A percentile compares a stretch with the other conserved stretches of the same genome.
Evolutionary conservation across 2,888 invertebrate species (phyloP).

Genomic region (Agelastica alni): DNA sequence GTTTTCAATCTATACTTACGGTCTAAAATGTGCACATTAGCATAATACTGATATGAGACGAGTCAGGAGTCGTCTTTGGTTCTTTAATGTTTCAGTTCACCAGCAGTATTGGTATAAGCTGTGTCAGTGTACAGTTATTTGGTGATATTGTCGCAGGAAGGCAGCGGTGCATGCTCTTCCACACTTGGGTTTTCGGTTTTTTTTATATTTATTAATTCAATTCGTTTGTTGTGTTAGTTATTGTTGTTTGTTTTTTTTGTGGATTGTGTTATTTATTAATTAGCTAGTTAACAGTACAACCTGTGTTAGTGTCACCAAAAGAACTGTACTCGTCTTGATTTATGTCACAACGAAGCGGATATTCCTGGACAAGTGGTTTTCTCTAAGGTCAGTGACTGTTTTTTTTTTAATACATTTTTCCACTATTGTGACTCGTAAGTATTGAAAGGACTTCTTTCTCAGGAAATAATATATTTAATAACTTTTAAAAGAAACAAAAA

Average conservation of each 20-base stretch:
- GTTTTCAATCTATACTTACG: constrained; percentile 21
- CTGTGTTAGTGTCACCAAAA: not conserved
- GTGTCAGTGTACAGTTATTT: constrained; percentile 31
- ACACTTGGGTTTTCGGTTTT: too few species aligned
- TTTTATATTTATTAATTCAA: too few species aligned
- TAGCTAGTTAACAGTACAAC: not conserved
- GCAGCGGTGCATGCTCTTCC: constrained; percentile 18
- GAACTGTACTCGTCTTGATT: not conserved
- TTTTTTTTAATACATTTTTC: not conserved
- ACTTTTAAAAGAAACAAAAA: too few species aligned
- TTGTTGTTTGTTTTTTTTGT: not conserved
- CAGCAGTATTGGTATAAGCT: constrained; percentile 38
- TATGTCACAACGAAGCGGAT: not conserved
- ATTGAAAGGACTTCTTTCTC: too few species aligned
- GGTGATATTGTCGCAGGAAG: constrained; percentile 25
- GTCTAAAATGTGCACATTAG: constrained; percentile 21
- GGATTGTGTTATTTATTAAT: not conserved
- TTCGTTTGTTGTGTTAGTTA: not conserved
- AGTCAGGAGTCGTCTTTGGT: constrained; percentile 30
- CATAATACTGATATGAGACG: constrained; percentile 23
- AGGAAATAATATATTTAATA: too few species aligned
- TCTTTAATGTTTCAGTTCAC: constrained; percentile 35
- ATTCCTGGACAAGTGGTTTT: not conserved
- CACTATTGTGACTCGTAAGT: too few species aligned
- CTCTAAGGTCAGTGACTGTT: not conserved